Evolutionary conservation across 2,797 vertebrate genomes (phyloP).

Genomic region (Syncerus caffer): DNA sequence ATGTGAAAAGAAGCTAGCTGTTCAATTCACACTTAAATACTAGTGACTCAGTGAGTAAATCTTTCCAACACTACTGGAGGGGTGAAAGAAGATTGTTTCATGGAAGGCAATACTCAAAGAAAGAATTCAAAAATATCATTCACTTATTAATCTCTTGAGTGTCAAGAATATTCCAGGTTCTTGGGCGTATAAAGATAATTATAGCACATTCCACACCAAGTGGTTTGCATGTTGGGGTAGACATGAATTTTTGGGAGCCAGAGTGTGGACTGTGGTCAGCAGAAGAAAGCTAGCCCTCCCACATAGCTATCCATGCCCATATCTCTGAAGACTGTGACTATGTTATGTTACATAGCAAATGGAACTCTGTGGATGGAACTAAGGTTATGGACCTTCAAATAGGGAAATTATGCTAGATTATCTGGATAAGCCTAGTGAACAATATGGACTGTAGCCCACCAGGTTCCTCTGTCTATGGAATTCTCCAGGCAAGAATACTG

Average conservation of each 20-base stretch:
- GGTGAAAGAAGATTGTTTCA: background rate
- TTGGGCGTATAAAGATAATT: background rate
- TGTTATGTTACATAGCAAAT: background rate
- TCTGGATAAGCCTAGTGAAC: background rate
- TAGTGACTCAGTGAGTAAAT: background rate
- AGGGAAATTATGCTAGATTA: background rate
- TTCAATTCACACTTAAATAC: background rate
- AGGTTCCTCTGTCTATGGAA: background rate
- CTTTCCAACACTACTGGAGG: background rate
- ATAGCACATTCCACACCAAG: background rate
- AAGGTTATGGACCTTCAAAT: background rate
- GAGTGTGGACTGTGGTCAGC: background rate
- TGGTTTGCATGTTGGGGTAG: background rate
- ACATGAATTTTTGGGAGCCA: background rate
- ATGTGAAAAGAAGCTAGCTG: background rate
- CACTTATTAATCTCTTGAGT: background rate
- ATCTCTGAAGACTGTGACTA: background rate
- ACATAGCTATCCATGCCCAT: background rate
- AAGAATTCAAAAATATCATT: background rate
- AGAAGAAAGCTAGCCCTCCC: background rate
- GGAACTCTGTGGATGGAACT: background rate
- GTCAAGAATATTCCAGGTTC: background rate
- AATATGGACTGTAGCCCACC: background rate
- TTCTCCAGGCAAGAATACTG: background rate
- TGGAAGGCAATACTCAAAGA: background rate